A percentile compares a stretch with the other conserved stretches of the same genome.
Conservation (phyloP, 2,113 vertebrate species). For the Aspidoscelis tigris region DNA sequence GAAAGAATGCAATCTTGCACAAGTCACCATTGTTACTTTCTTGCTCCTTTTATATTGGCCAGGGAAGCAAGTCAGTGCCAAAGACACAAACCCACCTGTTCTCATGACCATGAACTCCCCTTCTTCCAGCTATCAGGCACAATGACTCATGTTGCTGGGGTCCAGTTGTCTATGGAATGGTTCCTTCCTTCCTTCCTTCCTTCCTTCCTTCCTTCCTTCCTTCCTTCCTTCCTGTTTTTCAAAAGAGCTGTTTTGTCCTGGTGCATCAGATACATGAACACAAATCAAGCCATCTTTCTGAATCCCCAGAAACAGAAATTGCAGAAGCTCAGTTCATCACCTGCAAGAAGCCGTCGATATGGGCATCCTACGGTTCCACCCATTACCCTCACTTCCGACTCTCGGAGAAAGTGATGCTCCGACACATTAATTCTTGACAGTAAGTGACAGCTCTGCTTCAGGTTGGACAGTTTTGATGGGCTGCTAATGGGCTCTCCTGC, state of each 20-base stretch:
- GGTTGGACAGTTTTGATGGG: slow-evolving; percentile 67
- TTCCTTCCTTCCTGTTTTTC: too few relatives aligned
- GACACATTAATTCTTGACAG: slow-evolving; percentile 66
- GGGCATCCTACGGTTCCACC: slow-evolving; percentile 53
- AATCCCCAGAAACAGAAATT: slow-evolving; percentile 24
- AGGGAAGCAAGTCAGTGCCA: not conserved
- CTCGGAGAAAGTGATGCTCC: slow-evolving; percentile 65
- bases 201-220: too few relatives aligned
- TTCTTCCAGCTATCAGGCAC: not conserved
- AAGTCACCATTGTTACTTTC: not conserved
- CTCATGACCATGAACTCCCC: slow-evolving; percentile 7
- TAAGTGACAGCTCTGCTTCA: slow-evolving; percentile 73
- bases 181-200: not conserved
- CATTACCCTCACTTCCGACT: slow-evolving; percentile 53
- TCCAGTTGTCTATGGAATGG: slow-evolving; percentile 29
- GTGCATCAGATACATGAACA: slow-evolving; percentile 17
- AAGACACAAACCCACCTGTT: slow-evolving; percentile 33
- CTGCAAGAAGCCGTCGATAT: not conserved
- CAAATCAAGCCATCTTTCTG: slow-evolving; percentile 25
- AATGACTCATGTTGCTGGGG: slow-evolving; percentile 36
- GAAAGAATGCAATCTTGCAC: not conserved
- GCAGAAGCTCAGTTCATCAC: slow-evolving; percentile 30
- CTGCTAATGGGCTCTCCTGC: slow-evolving; percentile 60
- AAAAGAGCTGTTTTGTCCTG: not conserved
- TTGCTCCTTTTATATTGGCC: not conserved